phyloP scores from a whole-genome alignment of 2,888 invertebrate genomes.

The Campoletis raptor region DNA sequence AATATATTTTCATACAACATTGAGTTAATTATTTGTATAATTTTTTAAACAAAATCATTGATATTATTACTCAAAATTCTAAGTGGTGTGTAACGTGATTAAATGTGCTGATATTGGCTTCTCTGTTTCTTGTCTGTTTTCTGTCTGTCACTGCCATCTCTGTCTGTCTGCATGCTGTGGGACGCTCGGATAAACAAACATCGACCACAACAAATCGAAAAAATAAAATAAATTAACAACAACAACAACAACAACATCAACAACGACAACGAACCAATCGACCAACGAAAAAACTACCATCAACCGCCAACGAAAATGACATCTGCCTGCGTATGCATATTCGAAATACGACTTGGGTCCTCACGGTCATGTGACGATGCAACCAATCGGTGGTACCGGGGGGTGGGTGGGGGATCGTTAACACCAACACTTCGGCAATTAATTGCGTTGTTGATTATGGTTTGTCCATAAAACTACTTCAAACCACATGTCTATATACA shows the following conservation, averaged over 20 bases:
- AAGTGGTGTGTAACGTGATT: conserved; percentile 76
- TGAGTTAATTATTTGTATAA: not conserved
- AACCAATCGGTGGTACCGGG: not conserved
- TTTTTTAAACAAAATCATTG: conserved; percentile 21
- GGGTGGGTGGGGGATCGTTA: not conserved
- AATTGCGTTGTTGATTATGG: not conserved
- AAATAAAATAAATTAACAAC: conserved; percentile 36
- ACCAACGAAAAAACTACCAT: conserved; percentile 22
- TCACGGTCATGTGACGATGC: conserved; percentile 5
- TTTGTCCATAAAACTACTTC: not conserved
- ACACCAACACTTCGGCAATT: not conserved
- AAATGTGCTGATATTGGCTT: conserved; percentile 84
- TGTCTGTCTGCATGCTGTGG: conserved; percentile 87
- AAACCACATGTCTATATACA: not conserved
- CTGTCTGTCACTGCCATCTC: conserved; percentile 87
- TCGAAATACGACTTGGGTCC: conserved; percentile 15
- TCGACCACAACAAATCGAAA: conserved; percentile 68
- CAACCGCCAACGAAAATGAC: not conserved
- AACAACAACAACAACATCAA: conserved; percentile 51
- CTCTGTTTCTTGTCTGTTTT: conserved; percentile 86
- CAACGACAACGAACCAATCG: conserved; percentile 67
- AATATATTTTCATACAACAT: not conserved
- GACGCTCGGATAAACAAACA: conserved; percentile 82
- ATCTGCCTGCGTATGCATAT: conserved; percentile 3
- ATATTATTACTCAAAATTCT: conserved; percentile 66